Base-by-base conservation (phyloP, 2,797 vertebrate species). In the Cottoperca gobio region DNA sequence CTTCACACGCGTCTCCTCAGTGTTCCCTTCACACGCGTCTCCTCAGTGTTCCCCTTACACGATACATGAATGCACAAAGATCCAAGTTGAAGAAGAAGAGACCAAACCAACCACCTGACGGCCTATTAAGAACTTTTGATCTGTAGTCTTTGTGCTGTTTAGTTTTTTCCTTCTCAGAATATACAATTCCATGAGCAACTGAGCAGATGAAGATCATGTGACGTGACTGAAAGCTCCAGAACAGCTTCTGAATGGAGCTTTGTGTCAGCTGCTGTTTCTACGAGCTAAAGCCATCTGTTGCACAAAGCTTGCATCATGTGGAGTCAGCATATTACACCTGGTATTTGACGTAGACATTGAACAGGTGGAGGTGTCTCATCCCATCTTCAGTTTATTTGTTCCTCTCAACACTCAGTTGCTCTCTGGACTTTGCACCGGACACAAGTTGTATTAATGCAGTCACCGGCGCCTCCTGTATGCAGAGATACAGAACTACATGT, bases 391-490 rank as follows among this genome's bases (percentile, higher is more conserved):
- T 62, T 21, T 23, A 9, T 59, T 24, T 57, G 21, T 12, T 43
- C 3, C 7, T 55, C 24, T 2, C 4, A 35, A 28, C 52, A 39
- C 50, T 52, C 0, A 43, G 50, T 21, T 57, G n/a, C 59, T 14
- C 33, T 72, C 49, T 72, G 71, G 81, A 91, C 82, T 87, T 83
- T 76, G 65, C 9, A 33, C 86, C 24, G 10, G 11, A 65, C 49
- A 66, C 10, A 48, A 63, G 54, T 68, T 53, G 43, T 49, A 63
- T 23, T 43, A 75, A 33, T 54, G 1, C 2, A 19, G 8, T 12
- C 33, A 19, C 5, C 43, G 24, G 16, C 21, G 24, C 7, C 5
- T 46, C 63, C 59, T 62, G 23, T 7, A 37, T 39, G 8, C 13
- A 48, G 1, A 35, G 17, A 57, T 10, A 14, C 21, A n/a, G n/a